phyloP scores from a whole-genome alignment of 2,113 vertebrate species.

The Tonatia bakeri region DNA sequence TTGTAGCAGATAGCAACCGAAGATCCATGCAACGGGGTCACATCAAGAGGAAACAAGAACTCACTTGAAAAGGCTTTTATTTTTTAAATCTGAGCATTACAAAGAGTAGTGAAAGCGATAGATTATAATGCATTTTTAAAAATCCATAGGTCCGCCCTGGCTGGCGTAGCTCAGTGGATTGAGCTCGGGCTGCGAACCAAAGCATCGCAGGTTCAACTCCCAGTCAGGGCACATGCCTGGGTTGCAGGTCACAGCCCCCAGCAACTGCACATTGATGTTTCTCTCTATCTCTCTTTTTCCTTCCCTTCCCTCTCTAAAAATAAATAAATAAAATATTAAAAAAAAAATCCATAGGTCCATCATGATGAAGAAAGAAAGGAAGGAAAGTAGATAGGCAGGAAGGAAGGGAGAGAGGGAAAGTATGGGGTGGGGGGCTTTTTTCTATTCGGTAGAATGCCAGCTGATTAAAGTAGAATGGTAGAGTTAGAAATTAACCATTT shows the following conservation, averaged over 20 bases:
- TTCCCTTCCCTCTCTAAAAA: no score
- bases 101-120: background rate
- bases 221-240: no score
- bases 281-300: no score
- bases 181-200: no score
- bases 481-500: background rate
- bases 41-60: background rate
- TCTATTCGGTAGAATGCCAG: background rate
- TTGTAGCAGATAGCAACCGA: background rate
- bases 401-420: background rate
- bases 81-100: background rate
- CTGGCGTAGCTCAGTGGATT: no score
- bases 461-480: background rate
- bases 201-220: no score
- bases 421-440: background rate
- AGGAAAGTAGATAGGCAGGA: no score
- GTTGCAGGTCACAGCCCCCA: no score
- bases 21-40: background rate
- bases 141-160: background rate
- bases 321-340: no score
- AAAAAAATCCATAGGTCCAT: background rate
- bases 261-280: no score
- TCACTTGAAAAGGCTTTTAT: background rate
- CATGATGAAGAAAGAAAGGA: background rate
- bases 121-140: background rate